A percentile compares a stretch with the other conserved stretches of the same genome.
phyloP scores from a whole-genome alignment of 2,888 invertebrate species.

The Atrina japonica region DNA sequence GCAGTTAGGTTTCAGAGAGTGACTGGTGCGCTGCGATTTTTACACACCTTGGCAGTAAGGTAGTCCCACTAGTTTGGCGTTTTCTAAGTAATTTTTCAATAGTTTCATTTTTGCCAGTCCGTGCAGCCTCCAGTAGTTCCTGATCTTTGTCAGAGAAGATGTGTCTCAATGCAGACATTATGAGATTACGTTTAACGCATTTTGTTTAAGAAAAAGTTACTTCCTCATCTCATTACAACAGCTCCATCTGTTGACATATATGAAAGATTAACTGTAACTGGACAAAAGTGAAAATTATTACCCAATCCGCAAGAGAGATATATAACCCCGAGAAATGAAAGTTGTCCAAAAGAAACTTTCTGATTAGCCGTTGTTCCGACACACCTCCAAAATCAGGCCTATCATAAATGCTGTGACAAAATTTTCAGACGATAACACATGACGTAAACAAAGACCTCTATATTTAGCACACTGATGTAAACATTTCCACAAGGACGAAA shows the following conservation, averaged over 20 bases:
- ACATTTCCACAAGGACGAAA: constrained; percentile 55
- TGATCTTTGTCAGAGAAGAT: constrained; percentile 91
- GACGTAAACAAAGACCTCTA: constrained; percentile 39
- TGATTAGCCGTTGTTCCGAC: constrained; percentile 39
- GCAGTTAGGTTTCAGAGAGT: no score
- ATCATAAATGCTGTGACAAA: constrained; percentile 35
- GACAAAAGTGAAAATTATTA: constrained; percentile 7
- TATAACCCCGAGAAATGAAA: no score
- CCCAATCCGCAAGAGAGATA: no score
- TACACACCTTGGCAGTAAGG: constrained; percentile 20
- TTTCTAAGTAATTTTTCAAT: constrained; percentile 91
- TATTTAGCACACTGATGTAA: constrained; percentile 71
- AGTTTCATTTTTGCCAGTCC: constrained; percentile 92
- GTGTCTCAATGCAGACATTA: constrained; percentile 37
- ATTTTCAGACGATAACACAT: constrained; percentile 5
- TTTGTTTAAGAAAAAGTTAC: constrained; percentile 37
- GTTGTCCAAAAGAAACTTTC: no score
- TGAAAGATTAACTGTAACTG: constrained; percentile 40
- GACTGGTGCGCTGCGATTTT: no score
- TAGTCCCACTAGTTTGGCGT: constrained; percentile 24
- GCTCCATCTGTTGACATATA: constrained; percentile 38
- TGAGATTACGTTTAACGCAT: constrained; percentile 5
- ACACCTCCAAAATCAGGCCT: constrained; percentile 44
- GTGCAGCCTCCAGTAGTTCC: constrained; percentile 96
- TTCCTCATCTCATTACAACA: constrained; percentile 44